Evolutionary conservation across 2,113 vertebrate genomes (phyloP).

Genomic region (Leuciscus idus): DNA sequence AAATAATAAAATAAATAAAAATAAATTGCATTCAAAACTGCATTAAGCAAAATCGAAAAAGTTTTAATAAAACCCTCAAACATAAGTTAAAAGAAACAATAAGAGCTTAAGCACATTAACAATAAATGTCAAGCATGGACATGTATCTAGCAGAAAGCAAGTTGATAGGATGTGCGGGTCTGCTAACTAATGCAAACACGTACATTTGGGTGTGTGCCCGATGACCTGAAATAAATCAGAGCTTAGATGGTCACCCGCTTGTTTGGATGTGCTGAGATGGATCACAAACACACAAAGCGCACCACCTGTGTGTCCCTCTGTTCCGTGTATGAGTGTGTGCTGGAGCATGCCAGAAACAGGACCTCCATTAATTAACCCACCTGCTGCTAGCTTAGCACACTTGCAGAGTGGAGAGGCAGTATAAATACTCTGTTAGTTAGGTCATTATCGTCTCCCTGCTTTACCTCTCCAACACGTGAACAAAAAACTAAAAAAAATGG

Average conservation of each 20-base stretch:
- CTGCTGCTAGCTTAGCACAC: constrained; percentile 62
- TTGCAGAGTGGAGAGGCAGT: constrained; percentile 61
- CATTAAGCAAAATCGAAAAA: background rate
- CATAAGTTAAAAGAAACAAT: background rate
- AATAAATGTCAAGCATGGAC: background rate
- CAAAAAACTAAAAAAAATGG: constrained; percentile 61
- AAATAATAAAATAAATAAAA: background rate
- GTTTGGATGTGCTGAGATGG: constrained; percentile 46
- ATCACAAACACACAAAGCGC: constrained; percentile 35
- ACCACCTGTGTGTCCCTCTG: constrained; percentile 55
- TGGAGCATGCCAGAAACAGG: constrained; percentile 46
- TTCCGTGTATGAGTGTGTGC: constrained; percentile 23
- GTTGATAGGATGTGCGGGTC: constrained; percentile 2
- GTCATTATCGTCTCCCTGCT: constrained; percentile 86
- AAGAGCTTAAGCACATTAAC: background rate
- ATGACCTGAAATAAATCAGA: constrained; percentile 55
- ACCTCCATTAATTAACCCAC: constrained; percentile 68
- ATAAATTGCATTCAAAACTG: no score
- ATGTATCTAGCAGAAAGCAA: background rate
- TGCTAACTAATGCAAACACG: constrained; percentile 24
- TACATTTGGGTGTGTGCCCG: constrained; percentile 13
- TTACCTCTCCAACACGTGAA: constrained; percentile 74
- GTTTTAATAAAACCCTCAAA: background rate
- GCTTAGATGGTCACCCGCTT: constrained; percentile 44
- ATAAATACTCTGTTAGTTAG: constrained; percentile 77